Base-by-base conservation (phyloP, 1,140 invertebrate species). In the Sinonovacula constricta region DNA sequence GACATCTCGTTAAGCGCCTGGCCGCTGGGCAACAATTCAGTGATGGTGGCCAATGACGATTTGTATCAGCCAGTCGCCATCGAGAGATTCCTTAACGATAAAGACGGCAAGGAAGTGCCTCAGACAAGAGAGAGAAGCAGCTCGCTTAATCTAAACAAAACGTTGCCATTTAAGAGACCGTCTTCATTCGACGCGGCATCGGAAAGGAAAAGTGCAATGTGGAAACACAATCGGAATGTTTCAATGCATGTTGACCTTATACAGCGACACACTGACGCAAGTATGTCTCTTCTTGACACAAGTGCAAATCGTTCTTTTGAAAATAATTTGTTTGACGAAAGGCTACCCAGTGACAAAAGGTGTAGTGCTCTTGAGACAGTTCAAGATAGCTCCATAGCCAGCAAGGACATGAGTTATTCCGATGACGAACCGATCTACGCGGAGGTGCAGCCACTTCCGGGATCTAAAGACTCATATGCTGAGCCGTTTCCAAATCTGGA, bases 371-470 rank as follows among this genome's bases (percentile, higher is more conserved):
- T 45, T 7, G 18, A 45, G 18, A 45, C 18, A 10, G 18, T 45
- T 45, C 39, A 45, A 45, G n/a, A 39, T 26, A 31, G 22, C 1
- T 39, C 30, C 14, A 22, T 5, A 39, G 57, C 67, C 5, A 31
- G 18, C 54, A 62, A 39, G 18, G 12, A 34, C 39, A 30, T 26
- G 12, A 45, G 30, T 39, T 18, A 28, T 28, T n/a, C 33, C 15
- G 66, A 69, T 12, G 65, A 68, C n/a, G 75, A 78, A 70, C 75
- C 75, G n/a, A 78, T 78, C 3, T 78, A 78, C 31, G 75, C 75
- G 18, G 75, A 78, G 60, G 75, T 78, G 12, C 54, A 49, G 67
- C 56, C 75, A 31, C 28, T 5, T 28, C 18, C 49, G 22, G 28
- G 7, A 5, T 53, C n/a, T 57, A 63, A 31, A 59, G 18, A 14